Conservation (phyloP, 2,888 invertebrate genomes). For the Tortricodes alternella region DNA sequence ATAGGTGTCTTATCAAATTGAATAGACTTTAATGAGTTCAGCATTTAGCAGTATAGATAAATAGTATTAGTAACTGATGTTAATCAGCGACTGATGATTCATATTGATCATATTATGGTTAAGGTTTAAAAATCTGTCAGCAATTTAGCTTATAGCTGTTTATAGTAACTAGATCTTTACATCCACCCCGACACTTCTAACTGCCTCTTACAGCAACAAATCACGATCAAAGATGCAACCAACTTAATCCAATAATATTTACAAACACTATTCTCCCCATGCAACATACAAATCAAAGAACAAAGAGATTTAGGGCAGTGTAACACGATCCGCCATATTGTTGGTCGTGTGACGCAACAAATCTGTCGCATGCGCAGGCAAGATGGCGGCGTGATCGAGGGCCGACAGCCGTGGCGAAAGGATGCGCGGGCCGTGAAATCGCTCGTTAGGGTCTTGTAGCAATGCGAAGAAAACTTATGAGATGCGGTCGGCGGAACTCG, state of each 20-base stretch:
- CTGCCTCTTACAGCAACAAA: background rate
- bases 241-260: conserved; percentile 42
- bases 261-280: conserved; percentile 37
- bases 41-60: no score
- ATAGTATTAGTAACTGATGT: no score
- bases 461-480: conserved; percentile 37
- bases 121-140: no score
- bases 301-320: conserved; percentile 75
- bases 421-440: conserved; percentile 78
- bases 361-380: conserved; percentile 65
- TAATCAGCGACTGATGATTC: no score
- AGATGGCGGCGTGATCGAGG: conserved; percentile 66
- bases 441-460: conserved; percentile 60
- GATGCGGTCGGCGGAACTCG: conserved; percentile 32
- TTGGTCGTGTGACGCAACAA: conserved; percentile 67
- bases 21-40: no score
- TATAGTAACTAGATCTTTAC: no score
- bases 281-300: conserved; percentile 61
- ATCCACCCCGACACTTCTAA: background rate
- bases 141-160: no score
- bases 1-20: no score
- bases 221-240: background rate
- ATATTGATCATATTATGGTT: no score
- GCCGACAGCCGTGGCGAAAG: conserved; percentile 76
- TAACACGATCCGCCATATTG: conserved; percentile 74